These are phyloP conservation scores for Misgurnus mizolepis DNA, from an alignment of 2,113 vertebrate genomes.

Conservation along the genomic window DNA sequence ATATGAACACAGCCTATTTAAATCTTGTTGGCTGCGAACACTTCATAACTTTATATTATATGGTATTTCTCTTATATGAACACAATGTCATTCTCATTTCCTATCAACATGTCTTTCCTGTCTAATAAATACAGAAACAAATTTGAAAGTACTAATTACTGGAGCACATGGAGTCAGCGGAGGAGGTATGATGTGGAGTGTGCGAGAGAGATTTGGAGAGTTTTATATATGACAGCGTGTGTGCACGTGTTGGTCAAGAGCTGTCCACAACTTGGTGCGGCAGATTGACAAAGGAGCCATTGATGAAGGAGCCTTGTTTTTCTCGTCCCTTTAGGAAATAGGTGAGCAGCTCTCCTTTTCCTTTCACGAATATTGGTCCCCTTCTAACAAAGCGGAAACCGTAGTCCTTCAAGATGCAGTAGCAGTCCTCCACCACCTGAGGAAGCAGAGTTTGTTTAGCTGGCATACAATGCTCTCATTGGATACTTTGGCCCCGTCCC, in stretches of 20 bases:
- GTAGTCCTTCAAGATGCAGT: constrained; percentile 88
- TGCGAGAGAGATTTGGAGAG: neutral
- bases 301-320: constrained; percentile 85
- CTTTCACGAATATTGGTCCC: constrained; percentile 92
- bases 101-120: neutral
- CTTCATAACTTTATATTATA: constrained; percentile 21
- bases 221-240: constrained; percentile 19
- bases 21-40: neutral
- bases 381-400: constrained; percentile 92
- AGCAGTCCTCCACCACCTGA: constrained; percentile 95
- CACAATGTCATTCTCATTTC: constrained; percentile 20
- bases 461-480: neutral
- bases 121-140: constrained; percentile 32
- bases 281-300: constrained; percentile 84
- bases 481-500: neutral
- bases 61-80: constrained; percentile 38
- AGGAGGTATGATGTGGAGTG: constrained; percentile 25
- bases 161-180: constrained; percentile 31
- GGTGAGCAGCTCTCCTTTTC: constrained; percentile 93
- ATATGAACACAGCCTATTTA: constrained; percentile 7
- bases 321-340: constrained; percentile 93
- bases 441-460: constrained; percentile 46
- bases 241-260: constrained; percentile 68
- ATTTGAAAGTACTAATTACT: constrained; percentile 34
- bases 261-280: constrained; percentile 95